Conservation (phyloP, 2,113 vertebrate species). For the Eulemur rufifrons region DNA sequence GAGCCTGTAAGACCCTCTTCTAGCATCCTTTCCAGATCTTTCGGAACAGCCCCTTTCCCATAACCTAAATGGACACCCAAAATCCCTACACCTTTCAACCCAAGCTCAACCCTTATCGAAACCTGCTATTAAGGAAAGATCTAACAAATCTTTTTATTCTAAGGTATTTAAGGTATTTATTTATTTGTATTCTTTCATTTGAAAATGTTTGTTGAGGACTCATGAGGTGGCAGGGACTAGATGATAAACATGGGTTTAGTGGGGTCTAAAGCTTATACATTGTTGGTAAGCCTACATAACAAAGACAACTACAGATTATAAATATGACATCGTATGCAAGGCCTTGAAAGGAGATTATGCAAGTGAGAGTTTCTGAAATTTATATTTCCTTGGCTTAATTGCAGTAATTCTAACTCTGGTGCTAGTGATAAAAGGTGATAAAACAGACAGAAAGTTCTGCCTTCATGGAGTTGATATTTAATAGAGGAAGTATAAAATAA, state of each 20-base stretch:
- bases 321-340: background rate
- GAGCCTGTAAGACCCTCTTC: background rate
- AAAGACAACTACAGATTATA: background rate
- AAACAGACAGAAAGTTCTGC: background rate
- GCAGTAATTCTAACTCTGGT: background rate
- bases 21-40: background rate
- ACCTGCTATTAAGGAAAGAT: background rate
- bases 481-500: background rate
- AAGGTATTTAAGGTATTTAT: background rate
- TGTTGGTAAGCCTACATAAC: background rate
- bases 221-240: background rate
- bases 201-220: background rate
- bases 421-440: background rate
- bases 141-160: background rate
- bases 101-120: background rate
- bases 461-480: background rate
- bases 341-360: background rate
- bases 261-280: background rate
- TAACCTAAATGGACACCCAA: background rate
- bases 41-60: background rate
- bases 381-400: background rate
- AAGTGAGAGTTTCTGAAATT: background rate
- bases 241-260: background rate
- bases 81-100: background rate
- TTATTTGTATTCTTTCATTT: background rate